Percentiles rank a stretch among this genome's conserved stretches.
Conservation (phyloP, 2,888 invertebrate genomes). For the Miltochrista miniata region DNA sequence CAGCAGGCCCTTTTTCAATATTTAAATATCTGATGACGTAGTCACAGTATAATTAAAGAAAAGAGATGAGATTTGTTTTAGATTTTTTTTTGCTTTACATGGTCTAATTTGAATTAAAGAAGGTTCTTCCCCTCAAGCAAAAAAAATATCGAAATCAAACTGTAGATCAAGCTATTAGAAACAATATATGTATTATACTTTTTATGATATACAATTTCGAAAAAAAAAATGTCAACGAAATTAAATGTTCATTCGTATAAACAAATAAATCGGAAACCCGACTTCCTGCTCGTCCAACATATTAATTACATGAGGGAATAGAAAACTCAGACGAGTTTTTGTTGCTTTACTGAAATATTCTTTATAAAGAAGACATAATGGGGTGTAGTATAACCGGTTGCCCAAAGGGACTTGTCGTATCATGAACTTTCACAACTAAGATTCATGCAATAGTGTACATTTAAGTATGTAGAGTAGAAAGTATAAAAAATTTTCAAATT, state of each 20-base stretch:
- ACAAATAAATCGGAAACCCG: slow-evolving; percentile 3
- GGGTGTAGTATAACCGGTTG: slow-evolving; percentile 21
- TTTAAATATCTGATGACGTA: no score
- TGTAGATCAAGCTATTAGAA: neutral
- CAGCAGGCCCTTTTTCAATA: no score
- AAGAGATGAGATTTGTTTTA: no score
- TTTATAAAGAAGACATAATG: slow-evolving; percentile 27
- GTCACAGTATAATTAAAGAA: no score
- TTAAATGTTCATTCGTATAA: slow-evolving; percentile 1
- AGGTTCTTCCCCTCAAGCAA: no score
- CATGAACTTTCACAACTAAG: slow-evolving; percentile 22
- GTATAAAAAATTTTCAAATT: no score
- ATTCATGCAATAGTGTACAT: slow-evolving; percentile 12
- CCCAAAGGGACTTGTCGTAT: slow-evolving; percentile 28
- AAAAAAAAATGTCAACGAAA: neutral
- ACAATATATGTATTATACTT: no score
- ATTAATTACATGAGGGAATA: slow-evolving; percentile 38
- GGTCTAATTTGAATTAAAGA: no score
- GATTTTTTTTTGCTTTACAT: no score
- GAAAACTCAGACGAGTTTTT: slow-evolving; percentile 12
- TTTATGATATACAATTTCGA: neutral
- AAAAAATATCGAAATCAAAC: no score
- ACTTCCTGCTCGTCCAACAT: slow-evolving; percentile 1
- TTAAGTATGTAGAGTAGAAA: neutral
- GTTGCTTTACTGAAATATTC: slow-evolving; percentile 21